A percentile compares a stretch with the other conserved stretches of the same genome.
Evolutionary conservation across 1,140 invertebrate genomes (phyloP).

Genomic region (Drosophila micromelanica): DNA sequence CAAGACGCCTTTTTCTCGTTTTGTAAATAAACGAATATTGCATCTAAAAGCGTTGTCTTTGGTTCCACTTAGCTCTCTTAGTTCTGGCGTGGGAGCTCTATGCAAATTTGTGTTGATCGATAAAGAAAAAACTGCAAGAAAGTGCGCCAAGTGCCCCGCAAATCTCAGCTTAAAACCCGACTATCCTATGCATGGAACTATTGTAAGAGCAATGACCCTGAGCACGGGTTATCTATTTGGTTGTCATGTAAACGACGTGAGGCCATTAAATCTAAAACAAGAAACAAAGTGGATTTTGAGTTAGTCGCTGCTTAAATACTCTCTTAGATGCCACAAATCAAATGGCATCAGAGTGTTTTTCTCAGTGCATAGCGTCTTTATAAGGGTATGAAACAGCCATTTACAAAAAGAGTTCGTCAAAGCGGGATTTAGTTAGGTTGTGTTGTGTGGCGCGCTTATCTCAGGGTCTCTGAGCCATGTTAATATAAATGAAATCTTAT

Average conservation of each 20-base stretch:
- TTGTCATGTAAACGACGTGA: constrained; percentile 67
- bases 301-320: constrained; percentile 81
- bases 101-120: constrained; percentile 48
- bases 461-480: constrained; percentile 36
- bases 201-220: constrained; percentile 60
- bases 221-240: constrained; percentile 32
- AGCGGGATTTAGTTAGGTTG: constrained; percentile 84
- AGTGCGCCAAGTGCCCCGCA: constrained; percentile 23
- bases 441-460: constrained; percentile 24
- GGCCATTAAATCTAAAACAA: constrained; percentile 52
- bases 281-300: constrained; percentile 17
- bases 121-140: constrained; percentile 36
- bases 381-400: not conserved
- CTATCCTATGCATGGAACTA: too few relatives aligned
- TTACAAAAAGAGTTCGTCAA: not conserved
- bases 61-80: not conserved
- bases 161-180: not conserved
- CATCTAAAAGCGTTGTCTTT: not conserved
- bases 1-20: not conserved
- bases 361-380: not conserved
- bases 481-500: constrained; percentile 67
- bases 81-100: constrained; percentile 27
- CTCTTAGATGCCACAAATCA: constrained; percentile 57
- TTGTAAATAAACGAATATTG: too few relatives aligned
- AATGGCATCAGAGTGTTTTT: not conserved